Conservation (phyloP, 2,888 invertebrate genomes). For the Myopa testacea region DNA sequence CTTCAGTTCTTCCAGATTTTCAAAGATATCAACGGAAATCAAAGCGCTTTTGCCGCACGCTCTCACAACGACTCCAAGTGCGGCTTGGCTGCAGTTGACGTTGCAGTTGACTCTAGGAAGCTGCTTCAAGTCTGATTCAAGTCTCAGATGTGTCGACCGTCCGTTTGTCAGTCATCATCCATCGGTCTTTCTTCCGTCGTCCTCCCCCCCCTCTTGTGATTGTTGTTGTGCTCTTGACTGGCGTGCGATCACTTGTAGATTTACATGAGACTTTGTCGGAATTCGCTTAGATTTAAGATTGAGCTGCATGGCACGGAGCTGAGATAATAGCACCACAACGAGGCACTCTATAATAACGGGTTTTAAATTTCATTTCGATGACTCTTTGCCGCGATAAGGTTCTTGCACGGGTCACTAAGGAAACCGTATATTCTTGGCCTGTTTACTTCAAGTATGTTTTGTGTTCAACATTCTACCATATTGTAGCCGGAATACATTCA, state of each 20-base stretch:
- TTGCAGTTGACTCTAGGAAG: not conserved
- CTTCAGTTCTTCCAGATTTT: slow-evolving; percentile 1
- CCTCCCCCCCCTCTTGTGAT: not conserved
- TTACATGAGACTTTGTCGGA: slow-evolving; percentile 36
- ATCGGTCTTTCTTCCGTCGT: too few relatives aligned
- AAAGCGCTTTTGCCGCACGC: slow-evolving; percentile 29
- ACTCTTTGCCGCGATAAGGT: too few relatives aligned
- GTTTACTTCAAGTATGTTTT: too few relatives aligned
- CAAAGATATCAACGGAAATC: slow-evolving; percentile 28
- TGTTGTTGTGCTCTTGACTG: slow-evolving; percentile 10
- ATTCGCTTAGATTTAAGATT: slow-evolving; percentile 1
- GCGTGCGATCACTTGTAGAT: slow-evolving; percentile 27
- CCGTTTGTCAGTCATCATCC: slow-evolving; percentile 14
- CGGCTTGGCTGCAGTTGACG: not conserved
- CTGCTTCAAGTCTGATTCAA: slow-evolving; percentile 11
- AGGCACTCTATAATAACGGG: too few relatives aligned
- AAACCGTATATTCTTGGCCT: too few relatives aligned
- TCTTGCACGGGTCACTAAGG: too few relatives aligned
- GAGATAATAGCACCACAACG: too few relatives aligned
- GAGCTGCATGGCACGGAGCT: not conserved
- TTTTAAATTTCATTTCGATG: too few relatives aligned
- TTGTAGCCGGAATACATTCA: too few relatives aligned
- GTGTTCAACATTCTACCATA: too few relatives aligned
- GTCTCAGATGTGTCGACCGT: not conserved
- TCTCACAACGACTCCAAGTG: slow-evolving; percentile 11